Evolutionary conservation across 2,888 invertebrate species (phyloP).

Genomic region (Tanypteryx hageni): DNA sequence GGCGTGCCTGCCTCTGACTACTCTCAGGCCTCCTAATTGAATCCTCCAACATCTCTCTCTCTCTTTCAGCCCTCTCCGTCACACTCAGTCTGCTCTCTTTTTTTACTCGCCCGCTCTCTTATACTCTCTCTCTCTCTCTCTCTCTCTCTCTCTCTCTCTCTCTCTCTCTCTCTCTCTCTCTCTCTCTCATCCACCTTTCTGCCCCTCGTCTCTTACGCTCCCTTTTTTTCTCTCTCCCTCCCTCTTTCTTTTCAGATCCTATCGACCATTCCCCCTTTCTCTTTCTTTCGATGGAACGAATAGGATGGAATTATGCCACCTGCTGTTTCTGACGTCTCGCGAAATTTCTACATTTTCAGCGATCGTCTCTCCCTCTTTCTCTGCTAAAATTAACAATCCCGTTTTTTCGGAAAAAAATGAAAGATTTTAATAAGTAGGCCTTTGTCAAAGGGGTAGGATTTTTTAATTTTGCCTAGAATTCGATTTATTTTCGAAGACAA

Average conservation of each 20-base stretch:
- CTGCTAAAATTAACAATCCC: no score
- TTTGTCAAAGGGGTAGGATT: no score
- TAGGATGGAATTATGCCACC: background rate
- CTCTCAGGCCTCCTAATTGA: background rate
- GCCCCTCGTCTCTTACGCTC: background rate
- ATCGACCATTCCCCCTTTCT: background rate
- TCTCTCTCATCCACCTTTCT: background rate
- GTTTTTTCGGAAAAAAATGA: no score
- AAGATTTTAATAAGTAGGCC: no score
- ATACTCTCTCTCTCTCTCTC: background rate
- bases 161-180: background rate
- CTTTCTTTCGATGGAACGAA: background rate
- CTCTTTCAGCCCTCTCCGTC: background rate
- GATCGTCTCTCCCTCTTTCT: background rate
- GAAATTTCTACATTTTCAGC: background rate
- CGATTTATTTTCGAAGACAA: no score
- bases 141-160: background rate
- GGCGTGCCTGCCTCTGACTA: background rate
- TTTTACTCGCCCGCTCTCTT: background rate
- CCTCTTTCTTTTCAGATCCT: background rate
- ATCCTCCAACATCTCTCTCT: background rate
- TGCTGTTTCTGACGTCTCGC: background rate
- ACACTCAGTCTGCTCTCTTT: background rate
- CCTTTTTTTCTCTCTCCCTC: no score
- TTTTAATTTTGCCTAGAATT: no score